These are phyloP conservation scores for Macaca mulatta DNA, from an alignment of 2,113 vertebrate genomes.

Conservation along the genomic window DNA sequence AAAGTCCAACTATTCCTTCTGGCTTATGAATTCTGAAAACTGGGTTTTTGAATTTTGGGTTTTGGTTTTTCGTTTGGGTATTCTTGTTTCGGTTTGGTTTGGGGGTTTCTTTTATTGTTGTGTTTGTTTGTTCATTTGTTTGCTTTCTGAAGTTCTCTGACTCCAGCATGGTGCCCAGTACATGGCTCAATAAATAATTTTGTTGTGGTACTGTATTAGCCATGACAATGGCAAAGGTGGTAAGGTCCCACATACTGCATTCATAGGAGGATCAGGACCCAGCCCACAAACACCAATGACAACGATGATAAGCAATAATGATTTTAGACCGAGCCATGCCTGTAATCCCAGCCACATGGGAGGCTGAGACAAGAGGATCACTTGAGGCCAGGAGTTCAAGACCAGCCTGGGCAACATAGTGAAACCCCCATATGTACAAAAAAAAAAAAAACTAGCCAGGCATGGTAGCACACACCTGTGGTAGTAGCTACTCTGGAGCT, in stretches of 20 bases:
- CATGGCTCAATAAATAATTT: not conserved
- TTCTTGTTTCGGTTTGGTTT: not conserved
- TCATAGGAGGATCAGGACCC: not conserved
- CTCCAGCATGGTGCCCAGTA: not conserved
- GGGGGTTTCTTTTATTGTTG: not conserved
- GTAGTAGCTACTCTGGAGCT: no score
- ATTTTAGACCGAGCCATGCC: no score
- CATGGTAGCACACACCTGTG: no score
- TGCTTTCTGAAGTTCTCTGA: not conserved
- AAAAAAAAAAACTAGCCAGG: no score
- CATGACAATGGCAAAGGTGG: not conserved
- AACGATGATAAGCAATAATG: not conserved
- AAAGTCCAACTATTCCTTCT: conserved; percentile 22
- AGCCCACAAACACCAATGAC: not conserved
- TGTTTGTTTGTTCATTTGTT: not conserved
- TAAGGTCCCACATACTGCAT: not conserved
- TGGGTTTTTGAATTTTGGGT: not conserved
- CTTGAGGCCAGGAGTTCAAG: no score
- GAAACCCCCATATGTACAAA: no score
- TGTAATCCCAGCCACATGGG: no score
- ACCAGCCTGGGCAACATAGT: no score
- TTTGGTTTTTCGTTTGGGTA: not conserved
- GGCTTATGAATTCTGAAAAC: not conserved
- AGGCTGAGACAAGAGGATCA: no score
- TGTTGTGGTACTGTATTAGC: not conserved